Percentiles rank a stretch among this genome's conserved stretches.
Evolutionary conservation across 2,113 vertebrate genomes (phyloP).

Genomic region (Trogon surrucura): DNA sequence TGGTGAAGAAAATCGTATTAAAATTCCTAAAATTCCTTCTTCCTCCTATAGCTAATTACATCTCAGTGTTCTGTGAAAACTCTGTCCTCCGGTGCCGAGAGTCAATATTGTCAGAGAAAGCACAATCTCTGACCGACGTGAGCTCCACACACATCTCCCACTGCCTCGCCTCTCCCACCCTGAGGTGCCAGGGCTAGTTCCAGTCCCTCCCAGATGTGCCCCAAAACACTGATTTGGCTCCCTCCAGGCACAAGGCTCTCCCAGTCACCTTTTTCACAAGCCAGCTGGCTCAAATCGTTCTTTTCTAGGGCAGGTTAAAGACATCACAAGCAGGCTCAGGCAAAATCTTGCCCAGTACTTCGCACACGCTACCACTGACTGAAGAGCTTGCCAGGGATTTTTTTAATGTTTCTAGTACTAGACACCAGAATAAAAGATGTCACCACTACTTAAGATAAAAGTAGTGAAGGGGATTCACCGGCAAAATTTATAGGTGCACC

Average conservation of each 20-base stretch:
- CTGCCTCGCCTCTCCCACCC: not conserved
- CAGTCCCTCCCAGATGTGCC: not conserved
- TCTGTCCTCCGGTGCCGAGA: not conserved
- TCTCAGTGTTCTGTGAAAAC: not conserved
- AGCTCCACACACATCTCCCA: not conserved
- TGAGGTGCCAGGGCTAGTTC: not conserved
- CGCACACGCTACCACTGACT: not conserved
- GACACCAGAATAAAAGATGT: not conserved
- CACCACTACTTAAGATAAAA: not conserved
- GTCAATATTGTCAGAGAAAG: not conserved
- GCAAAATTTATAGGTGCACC: not conserved
- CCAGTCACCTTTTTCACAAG: not conserved
- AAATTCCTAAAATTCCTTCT: not conserved
- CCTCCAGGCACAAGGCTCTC: not conserved
- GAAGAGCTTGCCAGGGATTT: not conserved
- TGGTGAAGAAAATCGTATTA: not conserved
- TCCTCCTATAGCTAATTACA: not conserved
- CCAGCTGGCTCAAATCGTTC: fast-evolving
- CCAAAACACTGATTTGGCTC: not conserved
- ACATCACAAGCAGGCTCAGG: not conserved
- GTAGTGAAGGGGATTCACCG: not conserved
- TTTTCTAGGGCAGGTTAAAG: not conserved
- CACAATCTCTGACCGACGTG: not conserved
- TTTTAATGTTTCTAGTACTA: not conserved
- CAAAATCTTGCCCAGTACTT: not conserved